Percentiles rank a stretch among this genome's conserved stretches.
phyloP scores from a whole-genome alignment of 2,888 invertebrate genomes.

The Drymonia ruficornis region DNA sequence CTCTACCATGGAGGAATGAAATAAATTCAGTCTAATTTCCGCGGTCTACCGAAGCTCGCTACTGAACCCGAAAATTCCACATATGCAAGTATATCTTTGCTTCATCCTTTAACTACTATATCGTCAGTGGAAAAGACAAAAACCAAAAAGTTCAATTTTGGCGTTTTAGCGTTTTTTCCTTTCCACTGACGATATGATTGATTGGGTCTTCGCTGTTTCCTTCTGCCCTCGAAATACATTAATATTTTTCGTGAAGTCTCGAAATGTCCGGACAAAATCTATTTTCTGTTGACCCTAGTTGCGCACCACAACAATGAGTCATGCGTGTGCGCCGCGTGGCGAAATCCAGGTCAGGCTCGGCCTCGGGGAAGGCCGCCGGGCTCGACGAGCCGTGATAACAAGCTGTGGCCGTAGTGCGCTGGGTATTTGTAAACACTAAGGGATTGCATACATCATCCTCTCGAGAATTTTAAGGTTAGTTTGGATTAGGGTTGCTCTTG shows the following conservation, averaged over 20 bases:
- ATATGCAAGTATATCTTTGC: no score
- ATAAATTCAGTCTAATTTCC: no score
- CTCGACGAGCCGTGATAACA: slow-evolving; percentile 36
- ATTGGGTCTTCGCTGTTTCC: no score
- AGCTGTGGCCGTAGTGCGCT: slow-evolving; percentile 25
- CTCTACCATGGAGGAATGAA: no score
- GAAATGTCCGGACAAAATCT: background rate
- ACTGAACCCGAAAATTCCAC: no score
- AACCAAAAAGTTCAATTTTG: no score
- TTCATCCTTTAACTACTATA: no score
- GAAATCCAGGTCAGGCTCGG: slow-evolving; percentile 71
- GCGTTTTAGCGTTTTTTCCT: no score
- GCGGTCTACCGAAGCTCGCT: no score
- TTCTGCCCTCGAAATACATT: background rate
- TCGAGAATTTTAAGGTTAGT: slow-evolving; percentile 13
- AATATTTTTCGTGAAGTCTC: background rate
- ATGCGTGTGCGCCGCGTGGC: slow-evolving; percentile 52
- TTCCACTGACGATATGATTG: no score
- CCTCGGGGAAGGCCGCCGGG: slow-evolving; percentile 68
- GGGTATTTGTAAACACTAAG: slow-evolving; percentile 41
- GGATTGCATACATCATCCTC: slow-evolving; percentile 16
- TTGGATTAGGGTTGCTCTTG: slow-evolving; percentile 5
- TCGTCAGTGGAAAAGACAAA: no score
- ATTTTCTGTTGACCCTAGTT: slow-evolving; percentile 4
- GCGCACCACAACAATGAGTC: slow-evolving; percentile 70